A percentile compares a stretch with the other conserved stretches of the same genome.
These are phyloP conservation scores for Pomatostomus ruficeps DNA, from an alignment of 2,113 vertebrate genomes.

Conservation along the genomic window DNA sequence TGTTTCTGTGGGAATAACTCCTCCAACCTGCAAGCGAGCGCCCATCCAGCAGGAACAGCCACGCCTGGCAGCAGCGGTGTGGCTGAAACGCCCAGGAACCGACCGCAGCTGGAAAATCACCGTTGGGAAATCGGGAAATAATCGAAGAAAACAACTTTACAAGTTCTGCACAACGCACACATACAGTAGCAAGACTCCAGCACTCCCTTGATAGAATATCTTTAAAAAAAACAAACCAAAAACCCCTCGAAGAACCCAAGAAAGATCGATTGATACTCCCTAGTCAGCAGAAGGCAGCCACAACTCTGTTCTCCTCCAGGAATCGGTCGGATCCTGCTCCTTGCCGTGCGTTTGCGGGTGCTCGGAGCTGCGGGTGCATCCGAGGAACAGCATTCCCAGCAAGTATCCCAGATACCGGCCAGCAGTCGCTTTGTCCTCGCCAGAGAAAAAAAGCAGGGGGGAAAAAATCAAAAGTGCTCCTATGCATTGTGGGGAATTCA, in stretches of 20 bases:
- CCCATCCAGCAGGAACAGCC: not conserved
- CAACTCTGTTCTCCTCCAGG: not conserved
- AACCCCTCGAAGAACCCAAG: not conserved
- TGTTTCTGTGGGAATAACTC: not conserved
- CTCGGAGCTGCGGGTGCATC: not conserved
- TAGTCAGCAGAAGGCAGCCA: not conserved
- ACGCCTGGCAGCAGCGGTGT: not conserved
- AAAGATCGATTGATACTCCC: not conserved
- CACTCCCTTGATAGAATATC: not conserved
- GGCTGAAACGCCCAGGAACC: not conserved
- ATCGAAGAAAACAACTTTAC: not conserved
- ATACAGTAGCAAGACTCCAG: slow-evolving; percentile 33
- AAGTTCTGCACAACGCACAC: slow-evolving; percentile 2
- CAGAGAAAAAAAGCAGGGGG: not conserved
- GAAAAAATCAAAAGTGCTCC: slow-evolving; percentile 57
- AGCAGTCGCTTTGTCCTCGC: not conserved
- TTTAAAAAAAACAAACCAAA: not conserved
- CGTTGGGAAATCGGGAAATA: not conserved
- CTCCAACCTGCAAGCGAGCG: not conserved
- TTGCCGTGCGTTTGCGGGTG: not conserved
- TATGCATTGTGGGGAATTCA: slow-evolving; percentile 19
- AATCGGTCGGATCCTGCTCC: not conserved
- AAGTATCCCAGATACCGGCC: slow-evolving; percentile 23
- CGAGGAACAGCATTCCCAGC: not conserved
- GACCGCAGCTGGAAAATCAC: not conserved